Conservation (phyloP, 2,888 invertebrate genomes). For the Chirona hameri region DNA sequence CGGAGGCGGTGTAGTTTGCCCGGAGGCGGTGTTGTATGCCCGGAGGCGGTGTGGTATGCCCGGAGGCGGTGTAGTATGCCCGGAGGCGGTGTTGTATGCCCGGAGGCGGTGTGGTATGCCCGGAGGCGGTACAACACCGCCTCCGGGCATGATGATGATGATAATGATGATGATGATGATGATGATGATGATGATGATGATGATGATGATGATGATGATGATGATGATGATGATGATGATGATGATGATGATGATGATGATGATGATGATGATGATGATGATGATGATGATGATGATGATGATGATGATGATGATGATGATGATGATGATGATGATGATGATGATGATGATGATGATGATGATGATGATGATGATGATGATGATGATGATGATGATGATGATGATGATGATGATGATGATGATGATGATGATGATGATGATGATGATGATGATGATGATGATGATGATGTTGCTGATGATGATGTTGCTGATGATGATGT, state of each 20-base stretch:
- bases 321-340: conserved; percentile 22
- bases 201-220: conserved; percentile 12
- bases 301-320: conserved; percentile 22
- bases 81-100: no score
- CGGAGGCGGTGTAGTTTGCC: no score
- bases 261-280: conserved; percentile 22
- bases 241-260: conserved; percentile 22
- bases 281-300: conserved; percentile 22
- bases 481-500: no score
- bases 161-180: conserved; percentile 22
- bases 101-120: no score
- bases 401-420: conserved; percentile 22
- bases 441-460: not conserved
- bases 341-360: conserved; percentile 22
- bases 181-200: conserved; percentile 22
- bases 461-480: no score
- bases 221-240: conserved; percentile 10
- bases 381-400: conserved; percentile 22
- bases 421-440: conserved; percentile 22
- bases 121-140: no score
- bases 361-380: conserved; percentile 22
- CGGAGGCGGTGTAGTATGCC: no score
- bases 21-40: no score
- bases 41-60: no score
- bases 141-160: conserved; percentile 4